These are phyloP conservation scores for Agrypnia vestita DNA, from an alignment of 1,140 invertebrate species.

Conservation along the genomic window DNA sequence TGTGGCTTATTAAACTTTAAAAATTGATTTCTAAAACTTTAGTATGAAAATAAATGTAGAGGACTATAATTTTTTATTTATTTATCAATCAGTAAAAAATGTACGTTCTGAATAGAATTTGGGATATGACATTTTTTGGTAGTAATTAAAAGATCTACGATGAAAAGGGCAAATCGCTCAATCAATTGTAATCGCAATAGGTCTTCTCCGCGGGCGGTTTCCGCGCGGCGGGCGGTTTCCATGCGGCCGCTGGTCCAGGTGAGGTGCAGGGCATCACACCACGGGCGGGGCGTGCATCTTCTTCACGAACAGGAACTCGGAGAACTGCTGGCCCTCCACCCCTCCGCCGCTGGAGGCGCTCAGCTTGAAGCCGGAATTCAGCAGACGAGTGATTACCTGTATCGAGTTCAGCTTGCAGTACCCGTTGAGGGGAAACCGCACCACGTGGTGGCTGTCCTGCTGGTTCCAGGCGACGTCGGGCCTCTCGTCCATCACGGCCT, in stretches of 20 bases:
- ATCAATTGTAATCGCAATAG: neutral
- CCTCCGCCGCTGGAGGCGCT: constrained; percentile 90
- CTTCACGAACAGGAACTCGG: constrained; percentile 90
- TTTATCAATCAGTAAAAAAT: too few relatives aligned
- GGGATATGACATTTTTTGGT: too few relatives aligned
- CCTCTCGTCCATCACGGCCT: constrained; percentile 86
- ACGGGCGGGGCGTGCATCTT: constrained; percentile 63
- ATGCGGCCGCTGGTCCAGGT: neutral
- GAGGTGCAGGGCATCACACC: neutral
- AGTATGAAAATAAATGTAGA: too few relatives aligned
- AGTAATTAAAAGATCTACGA: too few relatives aligned
- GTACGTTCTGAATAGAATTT: too few relatives aligned
- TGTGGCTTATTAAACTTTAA: too few relatives aligned
- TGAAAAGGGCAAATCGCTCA: too few relatives aligned
- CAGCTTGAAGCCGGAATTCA: constrained; percentile 88
- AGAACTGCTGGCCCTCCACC: constrained; percentile 93
- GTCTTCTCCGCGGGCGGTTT: neutral
- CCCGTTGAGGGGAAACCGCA: constrained; percentile 92
- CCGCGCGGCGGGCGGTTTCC: neutral
- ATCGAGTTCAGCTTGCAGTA: constrained; percentile 94
- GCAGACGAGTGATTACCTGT: constrained; percentile 88
- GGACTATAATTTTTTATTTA: too few relatives aligned
- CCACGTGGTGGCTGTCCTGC: constrained; percentile 88
- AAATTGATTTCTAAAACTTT: too few relatives aligned
- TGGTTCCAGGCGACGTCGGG: constrained; percentile 89